A percentile compares a stretch with the other conserved stretches of the same genome.
These are phyloP conservation scores for Perca schrenkii DNA, from an alignment of 2,113 vertebrate species.

Conservation along the genomic window DNA sequence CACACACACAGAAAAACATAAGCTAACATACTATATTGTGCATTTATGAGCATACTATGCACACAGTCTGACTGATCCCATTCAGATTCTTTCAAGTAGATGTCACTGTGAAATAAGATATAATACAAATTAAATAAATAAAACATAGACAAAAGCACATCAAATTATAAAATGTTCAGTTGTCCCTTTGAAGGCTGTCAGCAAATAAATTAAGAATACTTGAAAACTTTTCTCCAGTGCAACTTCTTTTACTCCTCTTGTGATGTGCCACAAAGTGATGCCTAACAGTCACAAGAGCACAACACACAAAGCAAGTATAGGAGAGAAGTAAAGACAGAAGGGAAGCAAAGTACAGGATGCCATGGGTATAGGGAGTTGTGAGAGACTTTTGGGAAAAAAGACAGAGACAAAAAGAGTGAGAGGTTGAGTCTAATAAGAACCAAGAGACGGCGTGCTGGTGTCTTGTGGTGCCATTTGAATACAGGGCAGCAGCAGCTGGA, in stretches of 20 bases:
- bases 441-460: slow-evolving; percentile 58
- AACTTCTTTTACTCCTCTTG: slow-evolving; percentile 26
- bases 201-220: slow-evolving; percentile 33
- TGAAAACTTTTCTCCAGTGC: slow-evolving; percentile 13
- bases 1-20: slow-evolving; percentile 13
- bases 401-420: slow-evolving; percentile 68
- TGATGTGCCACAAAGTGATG: slow-evolving; percentile 38
- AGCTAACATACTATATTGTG: not conserved
- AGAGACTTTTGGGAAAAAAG: slow-evolving; percentile 45
- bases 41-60: not conserved
- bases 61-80: slow-evolving; percentile 29
- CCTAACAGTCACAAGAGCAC: slow-evolving; percentile 39
- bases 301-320: slow-evolving; percentile 44
- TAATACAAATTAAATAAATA: not conserved
- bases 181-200: slow-evolving; percentile 18
- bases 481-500: slow-evolving; percentile 74
- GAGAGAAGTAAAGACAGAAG: slow-evolving; percentile 24
- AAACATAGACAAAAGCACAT: slow-evolving; percentile 8
- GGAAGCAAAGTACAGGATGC: slow-evolving; percentile 37
- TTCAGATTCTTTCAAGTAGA: slow-evolving; percentile 5
- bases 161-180: slow-evolving; percentile 8
- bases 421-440: slow-evolving; percentile 70
- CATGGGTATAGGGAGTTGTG: slow-evolving; percentile 41
- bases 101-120: slow-evolving; percentile 7
- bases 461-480: slow-evolving; percentile 76